Conservation (phyloP, 2,113 vertebrate genomes). For the Oplegnathus fasciatus region DNA sequence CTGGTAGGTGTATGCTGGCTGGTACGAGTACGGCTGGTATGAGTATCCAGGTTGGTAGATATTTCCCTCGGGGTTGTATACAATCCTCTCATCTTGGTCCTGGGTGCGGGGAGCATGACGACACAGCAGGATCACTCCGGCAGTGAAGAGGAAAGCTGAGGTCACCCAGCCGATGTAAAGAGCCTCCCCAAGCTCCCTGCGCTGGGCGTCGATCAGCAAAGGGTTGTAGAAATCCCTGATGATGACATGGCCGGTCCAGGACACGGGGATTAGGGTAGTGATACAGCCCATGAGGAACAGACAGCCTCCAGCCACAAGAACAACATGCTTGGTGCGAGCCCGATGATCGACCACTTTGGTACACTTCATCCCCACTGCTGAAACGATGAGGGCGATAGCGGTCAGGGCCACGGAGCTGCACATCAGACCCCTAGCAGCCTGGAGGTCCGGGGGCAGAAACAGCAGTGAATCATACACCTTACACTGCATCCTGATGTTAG, state of each 20-base stretch:
- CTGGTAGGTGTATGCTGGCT: slow-evolving; percentile 75
- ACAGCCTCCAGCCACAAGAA: slow-evolving; percentile 83
- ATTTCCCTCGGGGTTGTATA: slow-evolving; percentile 55
- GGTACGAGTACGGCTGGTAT: slow-evolving; percentile 75
- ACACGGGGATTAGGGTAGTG: slow-evolving; percentile 85
- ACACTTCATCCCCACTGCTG: slow-evolving; percentile 87
- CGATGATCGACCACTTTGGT: slow-evolving; percentile 81
- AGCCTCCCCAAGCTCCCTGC: slow-evolving; percentile 86
- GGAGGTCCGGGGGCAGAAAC: slow-evolving; percentile 87
- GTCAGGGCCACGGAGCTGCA: slow-evolving; percentile 84
- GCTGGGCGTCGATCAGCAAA: slow-evolving; percentile 84
- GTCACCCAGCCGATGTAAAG: slow-evolving; percentile 88
- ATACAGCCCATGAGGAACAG: slow-evolving; percentile 82
- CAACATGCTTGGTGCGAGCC: slow-evolving; percentile 81
- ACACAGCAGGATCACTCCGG: slow-evolving; percentile 85
- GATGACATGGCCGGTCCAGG: slow-evolving; percentile 85
- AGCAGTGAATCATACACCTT: slow-evolving; percentile 91
- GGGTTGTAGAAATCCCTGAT: slow-evolving; percentile 87
- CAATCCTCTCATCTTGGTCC: slow-evolving; percentile 64
- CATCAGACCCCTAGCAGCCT: slow-evolving; percentile 91
- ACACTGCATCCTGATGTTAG: slow-evolving; percentile 90
- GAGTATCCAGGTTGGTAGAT: slow-evolving; percentile 72
- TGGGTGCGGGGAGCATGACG: slow-evolving; percentile 83
- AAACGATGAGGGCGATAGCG: slow-evolving; percentile 82
- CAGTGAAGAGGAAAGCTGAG: slow-evolving; percentile 80